A percentile compares a stretch with the other conserved stretches of the same genome.
Evolutionary conservation across 2,797 vertebrate species (phyloP).

Genomic region (Rhynchotus rufescens): DNA sequence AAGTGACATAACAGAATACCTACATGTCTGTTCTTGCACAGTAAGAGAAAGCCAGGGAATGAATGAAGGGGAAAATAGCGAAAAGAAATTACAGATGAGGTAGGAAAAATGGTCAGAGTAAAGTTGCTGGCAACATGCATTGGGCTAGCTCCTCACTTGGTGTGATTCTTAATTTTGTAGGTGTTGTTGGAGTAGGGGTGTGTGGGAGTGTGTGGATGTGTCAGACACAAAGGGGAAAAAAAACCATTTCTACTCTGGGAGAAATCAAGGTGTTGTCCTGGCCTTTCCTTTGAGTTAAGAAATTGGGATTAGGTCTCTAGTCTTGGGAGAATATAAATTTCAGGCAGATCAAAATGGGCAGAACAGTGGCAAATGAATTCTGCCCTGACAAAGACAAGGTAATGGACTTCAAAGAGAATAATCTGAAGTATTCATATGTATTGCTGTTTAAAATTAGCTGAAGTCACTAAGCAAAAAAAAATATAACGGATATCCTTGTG

Average conservation of each 20-base stretch:
- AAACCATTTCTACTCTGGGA: neutral
- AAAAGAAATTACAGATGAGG: neutral
- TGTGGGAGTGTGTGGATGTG: neutral
- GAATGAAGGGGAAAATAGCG: neutral
- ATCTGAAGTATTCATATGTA: neutral
- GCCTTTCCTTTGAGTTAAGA: neutral
- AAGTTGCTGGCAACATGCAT: neutral
- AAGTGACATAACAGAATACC: neutral
- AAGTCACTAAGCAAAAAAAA: neutral
- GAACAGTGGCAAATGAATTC: neutral
- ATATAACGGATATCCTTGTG: neutral
- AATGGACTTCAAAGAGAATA: neutral
- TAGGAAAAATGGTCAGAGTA: neutral
- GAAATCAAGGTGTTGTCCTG: neutral
- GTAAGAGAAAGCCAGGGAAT: neutral
- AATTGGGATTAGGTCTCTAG: fast-evolving
- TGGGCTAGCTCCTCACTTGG: neutral
- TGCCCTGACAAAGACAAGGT: neutral
- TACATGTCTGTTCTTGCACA: neutral
- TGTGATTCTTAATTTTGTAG: neutral
- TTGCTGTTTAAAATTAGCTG: neutral
- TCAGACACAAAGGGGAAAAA: neutral
- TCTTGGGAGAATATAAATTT: neutral
- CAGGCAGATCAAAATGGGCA: neutral
- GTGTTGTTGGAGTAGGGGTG: neutral